Conservation (phyloP, 2,888 invertebrate genomes). For the Periphyllus acericola region DNA sequence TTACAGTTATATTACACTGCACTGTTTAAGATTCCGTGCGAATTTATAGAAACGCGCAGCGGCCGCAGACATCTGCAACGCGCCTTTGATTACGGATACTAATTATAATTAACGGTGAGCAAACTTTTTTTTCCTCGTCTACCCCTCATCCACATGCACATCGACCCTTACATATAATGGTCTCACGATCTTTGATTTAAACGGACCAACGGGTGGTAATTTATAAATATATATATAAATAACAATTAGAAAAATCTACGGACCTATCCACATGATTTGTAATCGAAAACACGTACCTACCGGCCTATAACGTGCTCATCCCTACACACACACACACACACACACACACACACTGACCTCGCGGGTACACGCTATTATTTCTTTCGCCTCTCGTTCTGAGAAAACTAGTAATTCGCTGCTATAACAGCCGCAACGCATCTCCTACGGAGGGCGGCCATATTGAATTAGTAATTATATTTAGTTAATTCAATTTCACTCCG, state of each 20-base stretch:
- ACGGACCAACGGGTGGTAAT: background rate
- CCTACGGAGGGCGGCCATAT: background rate
- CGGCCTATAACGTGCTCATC: background rate
- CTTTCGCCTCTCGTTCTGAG: background rate
- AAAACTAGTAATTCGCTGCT: constrained; percentile 2
- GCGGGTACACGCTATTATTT: background rate
- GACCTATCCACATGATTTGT: constrained; percentile 33
- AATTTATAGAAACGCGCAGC: background rate
- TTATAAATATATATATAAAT: background rate
- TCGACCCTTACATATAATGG: background rate
- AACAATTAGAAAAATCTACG: constrained; percentile 39
- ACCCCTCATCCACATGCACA: background rate
- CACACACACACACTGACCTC: background rate
- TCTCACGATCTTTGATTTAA: background rate
- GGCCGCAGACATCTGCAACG: background rate
- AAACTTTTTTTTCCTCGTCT: background rate
- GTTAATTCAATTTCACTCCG: constrained; percentile 8
- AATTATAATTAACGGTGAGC: constrained; percentile 35
- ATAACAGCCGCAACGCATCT: background rate
- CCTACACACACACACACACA: background rate
- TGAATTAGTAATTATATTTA: constrained; percentile 2
- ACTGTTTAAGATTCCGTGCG: background rate
- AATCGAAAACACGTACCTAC: constrained; percentile 24
- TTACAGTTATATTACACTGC: too few species aligned
- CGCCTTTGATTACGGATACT: constrained; percentile 25